phyloP scores from a whole-genome alignment of 2,797 vertebrate genomes.

The Galagoides demidoff region DNA sequence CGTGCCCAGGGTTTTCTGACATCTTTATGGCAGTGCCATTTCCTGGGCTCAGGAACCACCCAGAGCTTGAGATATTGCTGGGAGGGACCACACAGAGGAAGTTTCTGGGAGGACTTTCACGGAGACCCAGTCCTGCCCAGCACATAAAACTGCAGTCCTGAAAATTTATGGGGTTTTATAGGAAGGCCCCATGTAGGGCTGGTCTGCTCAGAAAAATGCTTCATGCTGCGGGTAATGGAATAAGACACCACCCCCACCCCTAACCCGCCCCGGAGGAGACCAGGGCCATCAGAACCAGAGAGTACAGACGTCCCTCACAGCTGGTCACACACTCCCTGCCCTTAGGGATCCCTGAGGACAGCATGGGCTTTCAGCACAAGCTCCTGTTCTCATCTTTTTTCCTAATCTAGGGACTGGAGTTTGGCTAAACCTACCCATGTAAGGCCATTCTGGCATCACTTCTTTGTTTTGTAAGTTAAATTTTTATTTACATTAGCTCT shows the following conservation, averaged over 20 bases:
- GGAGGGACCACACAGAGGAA: not conserved
- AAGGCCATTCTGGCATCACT: not conserved
- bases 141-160: not conserved
- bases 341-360: rapidly evolving
- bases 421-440: not conserved
- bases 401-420: slow-evolving; percentile 69
- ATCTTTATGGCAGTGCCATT: not conserved
- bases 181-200: not conserved
- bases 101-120: not conserved
- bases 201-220: not conserved
- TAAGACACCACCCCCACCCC: not conserved
- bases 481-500: slow-evolving; percentile 67
- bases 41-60: not conserved
- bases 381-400: not conserved
- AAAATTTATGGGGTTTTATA: not conserved
- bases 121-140: not conserved
- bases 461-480: not conserved
- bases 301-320: rapidly evolving
- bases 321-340: not conserved
- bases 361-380: rapidly evolving
- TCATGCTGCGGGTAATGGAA: not conserved
- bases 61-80: not conserved
- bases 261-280: not conserved
- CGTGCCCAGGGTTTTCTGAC: not conserved
- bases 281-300: not conserved